Percentiles rank a stretch among this genome's conserved stretches.
Conservation (phyloP, 1,140 invertebrate species). For the Ceratosolen fusciceps region DNA sequence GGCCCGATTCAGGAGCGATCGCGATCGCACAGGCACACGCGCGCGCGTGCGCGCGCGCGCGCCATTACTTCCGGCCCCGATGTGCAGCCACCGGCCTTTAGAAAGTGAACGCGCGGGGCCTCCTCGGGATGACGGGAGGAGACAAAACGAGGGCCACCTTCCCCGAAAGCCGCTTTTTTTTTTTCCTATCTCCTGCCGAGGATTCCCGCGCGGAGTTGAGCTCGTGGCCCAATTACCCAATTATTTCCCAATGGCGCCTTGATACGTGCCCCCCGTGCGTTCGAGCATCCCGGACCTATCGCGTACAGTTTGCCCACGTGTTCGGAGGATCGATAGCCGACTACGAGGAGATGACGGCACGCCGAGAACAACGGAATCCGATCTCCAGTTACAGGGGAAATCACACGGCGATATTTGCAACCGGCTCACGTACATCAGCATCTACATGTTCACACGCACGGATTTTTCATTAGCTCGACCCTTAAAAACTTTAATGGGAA, state of each 20-base stretch:
- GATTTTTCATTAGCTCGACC: neutral
- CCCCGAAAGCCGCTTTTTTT: neutral
- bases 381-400: neutral
- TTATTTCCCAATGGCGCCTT: neutral
- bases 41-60: too few species aligned
- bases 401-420: constrained; percentile 3
- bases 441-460: neutral
- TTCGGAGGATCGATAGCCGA: neutral
- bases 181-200: neutral
- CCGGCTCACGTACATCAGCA: neutral
- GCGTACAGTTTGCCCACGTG: neutral
- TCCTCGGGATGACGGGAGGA: neutral
- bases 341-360: neutral
- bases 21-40: too few species aligned
- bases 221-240: neutral
- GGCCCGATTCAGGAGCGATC: constrained; percentile 12
- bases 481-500: neutral
- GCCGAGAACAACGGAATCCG: neutral
- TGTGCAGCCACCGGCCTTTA: constrained; percentile 59
- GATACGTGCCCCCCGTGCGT: too few species aligned
- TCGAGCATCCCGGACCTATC: too few species aligned
- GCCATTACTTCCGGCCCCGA: constrained; percentile 55
- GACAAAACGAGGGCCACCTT: neutral
- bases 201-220: neutral
- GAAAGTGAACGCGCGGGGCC: constrained; percentile 60